Percentiles rank a stretch among this genome's conserved stretches.
Conservation (phyloP, 2,113 vertebrate genomes). For the Oreocharis arfaki region DNA sequence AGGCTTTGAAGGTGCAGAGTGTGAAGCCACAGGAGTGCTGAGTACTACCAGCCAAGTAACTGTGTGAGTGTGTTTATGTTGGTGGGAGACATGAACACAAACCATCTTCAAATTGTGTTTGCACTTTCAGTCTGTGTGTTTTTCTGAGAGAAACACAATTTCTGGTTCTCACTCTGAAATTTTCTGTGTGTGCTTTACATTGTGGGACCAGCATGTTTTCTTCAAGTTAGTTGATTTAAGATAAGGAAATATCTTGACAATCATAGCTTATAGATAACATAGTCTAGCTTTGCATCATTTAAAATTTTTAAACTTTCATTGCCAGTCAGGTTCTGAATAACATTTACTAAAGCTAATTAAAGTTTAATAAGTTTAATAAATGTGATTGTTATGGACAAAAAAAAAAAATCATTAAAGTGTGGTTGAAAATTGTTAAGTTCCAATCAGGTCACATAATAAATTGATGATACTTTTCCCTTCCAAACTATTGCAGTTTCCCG, state of each 20-base stretch:
- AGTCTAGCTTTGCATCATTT: slow-evolving; percentile 70
- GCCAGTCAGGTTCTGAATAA: slow-evolving; percentile 68
- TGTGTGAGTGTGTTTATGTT: background rate
- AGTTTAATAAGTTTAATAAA: slow-evolving; percentile 91
- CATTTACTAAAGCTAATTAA: slow-evolving; percentile 87
- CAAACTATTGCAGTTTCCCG: slow-evolving; percentile 61
- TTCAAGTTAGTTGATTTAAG: background rate
- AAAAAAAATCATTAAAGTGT: slow-evolving; percentile 77
- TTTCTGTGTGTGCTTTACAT: background rate
- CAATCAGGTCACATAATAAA: slow-evolving; percentile 73
- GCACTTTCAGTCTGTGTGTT: background rate
- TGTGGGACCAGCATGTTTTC: background rate
- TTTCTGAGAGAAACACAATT: background rate
- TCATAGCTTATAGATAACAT: slow-evolving; percentile 73
- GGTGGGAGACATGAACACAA: background rate
- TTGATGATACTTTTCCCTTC: slow-evolving; percentile 58
- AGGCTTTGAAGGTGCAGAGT: background rate
- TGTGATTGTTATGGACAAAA: slow-evolving; percentile 78
- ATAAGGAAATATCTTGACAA: slow-evolving; percentile 59
- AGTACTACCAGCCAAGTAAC: background rate
- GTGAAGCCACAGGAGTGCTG: background rate
- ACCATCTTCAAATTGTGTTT: background rate
- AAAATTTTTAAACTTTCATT: slow-evolving; percentile 72
- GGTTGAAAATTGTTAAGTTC: slow-evolving; percentile 73
- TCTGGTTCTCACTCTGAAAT: background rate